Conservation (phyloP, 2,888 invertebrate genomes). For the Drosophila melanosoma region DNA sequence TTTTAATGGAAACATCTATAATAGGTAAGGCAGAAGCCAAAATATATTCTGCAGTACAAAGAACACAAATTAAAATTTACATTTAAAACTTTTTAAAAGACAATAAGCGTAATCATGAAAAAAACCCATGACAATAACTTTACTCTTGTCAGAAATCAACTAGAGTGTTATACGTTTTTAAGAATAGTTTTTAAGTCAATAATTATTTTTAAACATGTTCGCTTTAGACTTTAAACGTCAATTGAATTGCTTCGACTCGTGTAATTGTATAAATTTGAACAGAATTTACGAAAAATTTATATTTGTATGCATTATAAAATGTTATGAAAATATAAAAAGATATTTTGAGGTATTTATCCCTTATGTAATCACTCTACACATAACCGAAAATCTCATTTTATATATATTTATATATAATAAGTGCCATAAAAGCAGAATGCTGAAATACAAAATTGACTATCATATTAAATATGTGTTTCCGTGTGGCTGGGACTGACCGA, state of each 20-base stretch:
- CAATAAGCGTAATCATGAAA: slow-evolving; percentile 51
- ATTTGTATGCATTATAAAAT: neutral
- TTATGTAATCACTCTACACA: slow-evolving; percentile 16
- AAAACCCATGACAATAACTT: slow-evolving; percentile 53
- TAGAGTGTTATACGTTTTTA: neutral
- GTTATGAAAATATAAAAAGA: slow-evolving; percentile 11
- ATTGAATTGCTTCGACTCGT: neutral
- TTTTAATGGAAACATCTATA: slow-evolving; percentile 40
- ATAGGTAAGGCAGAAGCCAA: slow-evolving; percentile 25
- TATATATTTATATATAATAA: slow-evolving; percentile 63
- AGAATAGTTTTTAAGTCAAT: neutral
- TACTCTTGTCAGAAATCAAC: slow-evolving; percentile 7
- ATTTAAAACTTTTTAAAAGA: slow-evolving; percentile 49
- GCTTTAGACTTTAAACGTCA: neutral
- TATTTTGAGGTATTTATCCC: slow-evolving; percentile 21
- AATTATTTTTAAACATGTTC: slow-evolving; percentile 10
- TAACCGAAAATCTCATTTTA: slow-evolving; percentile 78
- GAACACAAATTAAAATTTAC: slow-evolving; percentile 46
- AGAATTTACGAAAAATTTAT: neutral
- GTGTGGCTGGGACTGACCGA: slow-evolving; percentile 35
- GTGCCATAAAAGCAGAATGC: slow-evolving; percentile 76
- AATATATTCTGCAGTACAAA: slow-evolving; percentile 57
- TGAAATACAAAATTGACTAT: slow-evolving; percentile 62
- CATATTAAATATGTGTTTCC: slow-evolving; percentile 30
- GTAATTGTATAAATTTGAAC: neutral